Conservation (phyloP, 53 echinoderm and acorn worm genomes). For the Zoroaster sp. region DNA sequence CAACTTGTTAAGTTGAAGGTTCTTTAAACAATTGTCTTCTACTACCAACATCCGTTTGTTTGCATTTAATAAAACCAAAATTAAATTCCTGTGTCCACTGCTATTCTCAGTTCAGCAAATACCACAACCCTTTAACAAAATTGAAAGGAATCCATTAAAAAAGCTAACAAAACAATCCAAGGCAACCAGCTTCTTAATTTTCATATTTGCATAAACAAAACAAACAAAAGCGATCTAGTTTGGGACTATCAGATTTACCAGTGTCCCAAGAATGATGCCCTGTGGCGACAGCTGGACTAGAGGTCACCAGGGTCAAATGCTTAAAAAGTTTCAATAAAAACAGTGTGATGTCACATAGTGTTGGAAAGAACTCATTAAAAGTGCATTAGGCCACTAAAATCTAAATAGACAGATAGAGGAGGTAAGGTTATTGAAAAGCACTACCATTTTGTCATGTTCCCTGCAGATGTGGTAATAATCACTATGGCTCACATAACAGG, state of each 20-base stretch:
- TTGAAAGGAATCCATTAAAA: not conserved
- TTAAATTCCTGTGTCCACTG: not conserved
- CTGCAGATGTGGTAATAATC: not conserved
- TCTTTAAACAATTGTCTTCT: not conserved
- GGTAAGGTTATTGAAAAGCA: not conserved
- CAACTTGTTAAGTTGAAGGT: not conserved
- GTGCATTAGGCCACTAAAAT: no score
- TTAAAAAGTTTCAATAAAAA: no score
- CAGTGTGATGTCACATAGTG: not conserved
- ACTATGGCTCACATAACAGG: not conserved
- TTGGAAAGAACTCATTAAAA: not conserved
- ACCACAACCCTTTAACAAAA: not conserved
- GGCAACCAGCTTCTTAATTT: slow-evolving; percentile 4
- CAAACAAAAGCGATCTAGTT: slow-evolving; percentile 1
- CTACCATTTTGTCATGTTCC: not conserved
- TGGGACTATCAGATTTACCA: slow-evolving; percentile 31
- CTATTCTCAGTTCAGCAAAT: not conserved
- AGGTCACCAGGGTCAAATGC: slow-evolving; percentile 13
- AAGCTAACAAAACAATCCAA: slow-evolving; percentile 22
- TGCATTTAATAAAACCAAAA: not conserved
- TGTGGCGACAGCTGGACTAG: slow-evolving; percentile 40
- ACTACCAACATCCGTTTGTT: not conserved
- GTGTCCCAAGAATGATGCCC: not conserved
- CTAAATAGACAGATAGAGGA: no score
- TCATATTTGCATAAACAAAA: slow-evolving; percentile 31